These are phyloP conservation scores for Operophtera brumata DNA, from an alignment of 2,888 invertebrate species.

Conservation along the genomic window DNA sequence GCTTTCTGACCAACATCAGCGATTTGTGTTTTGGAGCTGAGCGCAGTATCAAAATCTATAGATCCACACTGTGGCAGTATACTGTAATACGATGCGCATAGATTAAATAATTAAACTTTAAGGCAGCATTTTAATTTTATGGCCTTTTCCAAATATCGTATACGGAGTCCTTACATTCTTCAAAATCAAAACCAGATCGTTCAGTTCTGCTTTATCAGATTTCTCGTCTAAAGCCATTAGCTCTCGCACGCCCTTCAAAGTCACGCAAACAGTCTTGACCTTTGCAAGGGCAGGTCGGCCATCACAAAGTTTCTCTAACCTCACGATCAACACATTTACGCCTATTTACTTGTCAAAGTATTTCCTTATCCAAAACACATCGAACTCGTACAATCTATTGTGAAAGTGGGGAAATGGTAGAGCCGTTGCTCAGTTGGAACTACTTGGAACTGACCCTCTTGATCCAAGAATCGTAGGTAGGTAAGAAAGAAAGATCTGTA, in stretches of 20 bases:
- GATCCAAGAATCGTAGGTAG: background rate
- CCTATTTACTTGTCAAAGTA: conserved; percentile 16
- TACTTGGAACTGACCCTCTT: background rate
- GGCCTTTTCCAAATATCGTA: too few species aligned
- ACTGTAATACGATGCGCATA: too few species aligned
- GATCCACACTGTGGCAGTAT: too few species aligned
- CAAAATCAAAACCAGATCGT: too few species aligned
- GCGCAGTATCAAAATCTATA: too few species aligned
- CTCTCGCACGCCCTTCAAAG: conserved; percentile 17
- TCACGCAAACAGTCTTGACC: conserved; percentile 25
- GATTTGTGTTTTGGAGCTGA: too few species aligned
- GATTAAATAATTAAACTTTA: too few species aligned
- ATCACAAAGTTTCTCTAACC: conserved; percentile 11
- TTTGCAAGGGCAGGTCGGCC: conserved; percentile 14
- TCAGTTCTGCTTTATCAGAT: background rate
- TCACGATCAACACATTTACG: conserved; percentile 21
- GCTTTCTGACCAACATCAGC: too few species aligned
- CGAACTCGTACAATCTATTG: background rate
- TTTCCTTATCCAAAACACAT: conserved; percentile 7
- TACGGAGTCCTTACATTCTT: too few species aligned
- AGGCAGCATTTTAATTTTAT: too few species aligned
- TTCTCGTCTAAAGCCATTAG: conserved; percentile 10
- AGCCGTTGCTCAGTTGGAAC: background rate
- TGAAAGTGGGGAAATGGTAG: background rate
- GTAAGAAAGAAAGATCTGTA: too few species aligned